phyloP scores from a whole-genome alignment of 2,113 vertebrate genomes.

The Promerops cafer region DNA sequence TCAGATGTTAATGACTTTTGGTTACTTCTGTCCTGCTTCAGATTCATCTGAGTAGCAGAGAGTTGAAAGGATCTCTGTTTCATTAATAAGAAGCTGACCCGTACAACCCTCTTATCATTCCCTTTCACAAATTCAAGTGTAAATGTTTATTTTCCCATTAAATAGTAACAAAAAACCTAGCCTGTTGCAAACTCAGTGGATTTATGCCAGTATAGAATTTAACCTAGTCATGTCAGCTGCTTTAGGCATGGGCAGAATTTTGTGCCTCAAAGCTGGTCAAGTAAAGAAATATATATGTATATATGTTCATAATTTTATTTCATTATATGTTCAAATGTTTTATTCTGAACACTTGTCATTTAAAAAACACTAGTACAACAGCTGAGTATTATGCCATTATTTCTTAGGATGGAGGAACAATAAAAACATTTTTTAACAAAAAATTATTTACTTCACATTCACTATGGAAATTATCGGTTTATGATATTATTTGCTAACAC shows the following conservation, averaged over 20 bases:
- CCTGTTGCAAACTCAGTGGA: not conserved
- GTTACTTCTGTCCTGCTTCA: constrained; percentile 52
- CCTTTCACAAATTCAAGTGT: constrained; percentile 4
- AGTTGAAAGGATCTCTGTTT: constrained; percentile 36
- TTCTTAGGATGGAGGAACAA: not conserved
- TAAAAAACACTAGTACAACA: not conserved
- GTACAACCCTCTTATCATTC: not conserved
- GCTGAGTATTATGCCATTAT: not conserved
- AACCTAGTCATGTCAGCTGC: not conserved
- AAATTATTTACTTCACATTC: not conserved
- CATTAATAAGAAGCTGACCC: constrained; percentile 52
- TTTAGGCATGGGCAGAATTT: not conserved
- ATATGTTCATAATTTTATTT: not conserved
- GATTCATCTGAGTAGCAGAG: constrained; percentile 39
- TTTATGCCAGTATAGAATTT: not conserved
- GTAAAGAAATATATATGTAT: not conserved
- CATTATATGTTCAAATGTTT: not conserved
- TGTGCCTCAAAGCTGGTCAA: not conserved
- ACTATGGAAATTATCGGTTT: not conserved
- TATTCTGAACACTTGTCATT: not conserved
- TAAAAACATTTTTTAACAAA: not conserved
- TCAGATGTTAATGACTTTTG: constrained; percentile 64
- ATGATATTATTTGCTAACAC: not conserved
- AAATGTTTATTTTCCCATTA: constrained; percentile 54
- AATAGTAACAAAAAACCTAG: constrained; percentile 11